These are phyloP conservation scores for Martes martes DNA, from an alignment of 2,113 vertebrate genomes.

Conservation along the genomic window DNA sequence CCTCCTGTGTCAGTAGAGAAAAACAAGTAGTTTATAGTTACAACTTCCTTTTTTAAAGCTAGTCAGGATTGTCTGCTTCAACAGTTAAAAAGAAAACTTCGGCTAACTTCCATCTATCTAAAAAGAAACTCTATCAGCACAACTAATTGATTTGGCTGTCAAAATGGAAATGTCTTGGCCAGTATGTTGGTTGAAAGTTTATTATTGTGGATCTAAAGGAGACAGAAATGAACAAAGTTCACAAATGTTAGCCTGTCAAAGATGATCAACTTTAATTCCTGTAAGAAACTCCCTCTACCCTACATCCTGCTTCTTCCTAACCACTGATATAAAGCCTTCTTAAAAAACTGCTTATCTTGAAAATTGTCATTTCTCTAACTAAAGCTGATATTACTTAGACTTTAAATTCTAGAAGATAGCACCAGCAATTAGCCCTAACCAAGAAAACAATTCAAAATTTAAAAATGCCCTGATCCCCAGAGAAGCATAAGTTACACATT, in stretches of 20 bases:
- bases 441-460: slow-evolving; percentile 42
- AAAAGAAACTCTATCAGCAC: slow-evolving; percentile 56
- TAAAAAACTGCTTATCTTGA: background rate
- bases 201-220: slow-evolving; percentile 52
- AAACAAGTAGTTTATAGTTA: background rate
- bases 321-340: background rate
- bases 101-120: slow-evolving; percentile 44
- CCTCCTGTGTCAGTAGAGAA: background rate
- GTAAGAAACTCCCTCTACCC: background rate
- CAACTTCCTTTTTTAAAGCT: background rate
- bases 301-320: background rate
- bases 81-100: slow-evolving; percentile 30
- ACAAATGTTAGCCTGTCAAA: background rate
- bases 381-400: slow-evolving; percentile 34
- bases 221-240: background rate
- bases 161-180: slow-evolving; percentile 63
- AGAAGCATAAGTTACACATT: slow-evolving; percentile 45
- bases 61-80: background rate
- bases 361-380: slow-evolving; percentile 25
- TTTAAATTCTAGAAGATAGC: slow-evolving; percentile 42
- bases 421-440: background rate
- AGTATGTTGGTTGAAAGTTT: slow-evolving; percentile 2
- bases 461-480: slow-evolving; percentile 39
- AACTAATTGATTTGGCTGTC: slow-evolving; percentile 58
- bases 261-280: background rate